A percentile compares a stretch with the other conserved stretches of the same genome.
These are phyloP conservation scores for Epizoanthus scotinus DNA, from an alignment of 92 coral and sea anemone species.

Conservation along the genomic window DNA sequence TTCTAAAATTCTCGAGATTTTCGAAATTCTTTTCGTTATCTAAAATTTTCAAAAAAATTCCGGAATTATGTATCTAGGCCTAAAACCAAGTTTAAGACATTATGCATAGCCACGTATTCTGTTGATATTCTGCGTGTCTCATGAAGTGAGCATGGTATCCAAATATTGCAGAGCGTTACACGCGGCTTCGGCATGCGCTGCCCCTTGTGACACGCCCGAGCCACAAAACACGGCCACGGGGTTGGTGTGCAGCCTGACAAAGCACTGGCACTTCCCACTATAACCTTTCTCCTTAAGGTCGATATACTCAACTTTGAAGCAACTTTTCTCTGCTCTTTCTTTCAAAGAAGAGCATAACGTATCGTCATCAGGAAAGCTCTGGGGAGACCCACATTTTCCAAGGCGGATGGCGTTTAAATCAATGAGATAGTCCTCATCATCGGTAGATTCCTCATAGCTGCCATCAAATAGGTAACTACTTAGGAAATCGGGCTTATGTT, in stretches of 20 bases:
- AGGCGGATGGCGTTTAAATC: neutral
- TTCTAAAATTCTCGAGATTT: no score
- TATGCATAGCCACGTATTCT: neutral
- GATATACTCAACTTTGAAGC: conserved; percentile 35
- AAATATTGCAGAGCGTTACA: conserved; percentile 63
- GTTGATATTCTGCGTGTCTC: neutral
- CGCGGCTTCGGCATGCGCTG: conserved; percentile 66
- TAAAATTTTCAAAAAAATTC: no score
- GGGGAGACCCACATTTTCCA: neutral
- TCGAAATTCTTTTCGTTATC: no score
- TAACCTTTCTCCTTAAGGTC: conserved; percentile 54
- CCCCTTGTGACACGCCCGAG: conserved; percentile 46
- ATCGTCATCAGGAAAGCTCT: conserved; percentile 19
- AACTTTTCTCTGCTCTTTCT: conserved; percentile 36
- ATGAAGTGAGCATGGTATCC: conserved; percentile 28
- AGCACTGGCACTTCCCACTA: conserved; percentile 63
- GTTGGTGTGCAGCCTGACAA: conserved; percentile 51
- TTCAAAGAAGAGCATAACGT: conserved; percentile 25
- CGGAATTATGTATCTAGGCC: no score
- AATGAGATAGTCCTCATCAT: conserved; percentile 3
- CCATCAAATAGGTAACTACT: conserved; percentile 33
- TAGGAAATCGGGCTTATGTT: conserved; percentile 39
- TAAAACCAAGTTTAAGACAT: neutral
- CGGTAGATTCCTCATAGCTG: neutral
- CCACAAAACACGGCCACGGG: conserved; percentile 73